Percentiles rank a stretch among this genome's conserved stretches.
Conservation (phyloP, 2,797 vertebrate genomes). For the Staurois parvus region DNA sequence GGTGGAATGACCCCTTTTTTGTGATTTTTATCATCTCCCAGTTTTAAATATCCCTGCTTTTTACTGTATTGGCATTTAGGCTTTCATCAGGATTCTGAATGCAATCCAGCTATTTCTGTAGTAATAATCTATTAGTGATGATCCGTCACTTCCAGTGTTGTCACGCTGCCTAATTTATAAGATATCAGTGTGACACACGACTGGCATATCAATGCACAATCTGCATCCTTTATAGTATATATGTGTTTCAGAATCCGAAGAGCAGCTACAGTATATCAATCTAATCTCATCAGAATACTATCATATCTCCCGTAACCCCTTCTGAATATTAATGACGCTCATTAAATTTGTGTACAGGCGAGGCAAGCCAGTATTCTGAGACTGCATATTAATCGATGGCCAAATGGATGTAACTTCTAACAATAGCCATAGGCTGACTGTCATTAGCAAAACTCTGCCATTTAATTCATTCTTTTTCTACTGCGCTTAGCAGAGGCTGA, state of each 20-base stretch:
- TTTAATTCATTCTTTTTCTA: slow-evolving; percentile 6
- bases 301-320: slow-evolving; percentile 16
- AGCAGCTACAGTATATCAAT: slow-evolving; percentile 18
- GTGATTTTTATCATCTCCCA: too few species aligned
- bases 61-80: too few species aligned
- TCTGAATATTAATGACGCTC: slow-evolving; percentile 49
- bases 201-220: not conserved
- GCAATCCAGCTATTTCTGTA: not conserved
- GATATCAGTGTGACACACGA: not conserved
- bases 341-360: slow-evolving; percentile 39
- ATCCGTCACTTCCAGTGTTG: not conserved
- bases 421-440: slow-evolving; percentile 42
- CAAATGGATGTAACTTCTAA: slow-evolving; percentile 31
- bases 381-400: slow-evolving; percentile 46
- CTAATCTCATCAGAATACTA: slow-evolving; percentile 25
- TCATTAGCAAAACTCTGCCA: slow-evolving; percentile 44
- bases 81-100: too few species aligned
- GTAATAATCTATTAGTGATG: not conserved
- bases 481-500: slow-evolving; percentile 9
- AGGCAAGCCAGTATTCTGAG: slow-evolving; percentile 13
- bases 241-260: not conserved
- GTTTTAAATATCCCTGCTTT: too few species aligned
- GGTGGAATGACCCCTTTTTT: too few species aligned
- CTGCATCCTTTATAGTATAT: not conserved
- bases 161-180: not conserved